phyloP scores from a whole-genome alignment of 1,140 invertebrate species.

The Sycophila sp. region DNA sequence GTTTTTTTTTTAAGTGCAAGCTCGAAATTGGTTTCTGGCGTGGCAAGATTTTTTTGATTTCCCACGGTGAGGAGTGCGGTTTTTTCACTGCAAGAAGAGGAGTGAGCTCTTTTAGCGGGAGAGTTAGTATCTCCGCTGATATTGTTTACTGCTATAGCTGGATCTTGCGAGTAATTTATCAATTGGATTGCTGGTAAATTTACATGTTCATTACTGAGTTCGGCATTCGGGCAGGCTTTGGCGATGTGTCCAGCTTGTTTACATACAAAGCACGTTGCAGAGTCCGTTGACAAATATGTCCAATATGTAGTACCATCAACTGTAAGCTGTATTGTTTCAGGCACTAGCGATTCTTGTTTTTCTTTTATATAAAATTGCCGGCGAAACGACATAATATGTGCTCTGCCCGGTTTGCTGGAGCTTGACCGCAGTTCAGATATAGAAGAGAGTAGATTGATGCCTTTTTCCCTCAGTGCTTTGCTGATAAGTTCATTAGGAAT shows the following conservation, averaged over 20 bases:
- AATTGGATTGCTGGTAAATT: too few relatives aligned
- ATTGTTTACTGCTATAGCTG: too few relatives aligned
- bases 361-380: slow-evolving; percentile 24
- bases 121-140: too few relatives aligned
- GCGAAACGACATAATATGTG: slow-evolving; percentile 7
- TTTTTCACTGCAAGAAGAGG: too few relatives aligned
- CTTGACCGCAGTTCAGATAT: background rate
- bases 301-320: background rate
- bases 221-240: background rate
- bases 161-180: too few relatives aligned
- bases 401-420: background rate
- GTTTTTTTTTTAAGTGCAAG: too few relatives aligned
- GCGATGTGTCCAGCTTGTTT: background rate
- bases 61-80: too few relatives aligned
- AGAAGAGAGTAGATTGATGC: background rate
- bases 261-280: background rate
- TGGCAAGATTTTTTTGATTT: too few relatives aligned
- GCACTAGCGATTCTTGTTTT: background rate
- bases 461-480: background rate
- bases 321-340: background rate
- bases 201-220: too few relatives aligned
- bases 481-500: background rate
- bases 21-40: too few relatives aligned
- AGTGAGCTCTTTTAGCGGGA: too few relatives aligned
- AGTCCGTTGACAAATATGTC: background rate